Evolutionary conservation across 2,113 vertebrate genomes (phyloP).

Genomic region (Protobothrops flavoviridis): DNA sequence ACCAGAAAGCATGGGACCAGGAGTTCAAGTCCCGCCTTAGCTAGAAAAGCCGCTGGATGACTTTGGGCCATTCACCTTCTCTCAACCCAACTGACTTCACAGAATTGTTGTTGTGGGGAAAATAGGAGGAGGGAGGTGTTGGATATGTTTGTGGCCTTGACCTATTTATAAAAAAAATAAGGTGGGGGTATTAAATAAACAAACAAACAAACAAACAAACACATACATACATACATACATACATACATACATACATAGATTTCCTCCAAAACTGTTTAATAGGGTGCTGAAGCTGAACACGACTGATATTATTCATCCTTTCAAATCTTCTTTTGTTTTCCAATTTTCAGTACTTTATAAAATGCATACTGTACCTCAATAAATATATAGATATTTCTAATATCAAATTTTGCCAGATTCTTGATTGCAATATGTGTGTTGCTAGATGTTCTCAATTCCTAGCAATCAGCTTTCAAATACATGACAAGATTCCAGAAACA

Average conservation of each 20-base stretch:
- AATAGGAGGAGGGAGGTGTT: background rate
- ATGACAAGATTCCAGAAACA: background rate
- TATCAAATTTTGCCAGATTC: background rate
- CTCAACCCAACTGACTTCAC: background rate
- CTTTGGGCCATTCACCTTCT: background rate
- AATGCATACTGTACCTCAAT: background rate
- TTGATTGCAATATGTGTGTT: background rate
- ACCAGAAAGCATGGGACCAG: background rate
- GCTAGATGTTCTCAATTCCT: background rate
- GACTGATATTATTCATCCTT: background rate
- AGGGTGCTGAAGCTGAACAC: background rate
- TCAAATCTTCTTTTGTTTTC: background rate
- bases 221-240: no score
- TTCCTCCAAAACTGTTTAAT: no score
- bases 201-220: no score
- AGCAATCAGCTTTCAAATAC: background rate
- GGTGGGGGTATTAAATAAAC: no score
- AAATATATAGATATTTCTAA: background rate
- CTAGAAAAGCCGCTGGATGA: background rate
- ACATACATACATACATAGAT: no score
- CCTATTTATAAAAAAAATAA: background rate
- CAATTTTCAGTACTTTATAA: background rate
- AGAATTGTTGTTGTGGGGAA: background rate
- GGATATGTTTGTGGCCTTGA: background rate
- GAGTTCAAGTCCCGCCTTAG: background rate